phyloP scores from a whole-genome alignment of 2,888 invertebrate genomes.

The Heliconius sara region DNA sequence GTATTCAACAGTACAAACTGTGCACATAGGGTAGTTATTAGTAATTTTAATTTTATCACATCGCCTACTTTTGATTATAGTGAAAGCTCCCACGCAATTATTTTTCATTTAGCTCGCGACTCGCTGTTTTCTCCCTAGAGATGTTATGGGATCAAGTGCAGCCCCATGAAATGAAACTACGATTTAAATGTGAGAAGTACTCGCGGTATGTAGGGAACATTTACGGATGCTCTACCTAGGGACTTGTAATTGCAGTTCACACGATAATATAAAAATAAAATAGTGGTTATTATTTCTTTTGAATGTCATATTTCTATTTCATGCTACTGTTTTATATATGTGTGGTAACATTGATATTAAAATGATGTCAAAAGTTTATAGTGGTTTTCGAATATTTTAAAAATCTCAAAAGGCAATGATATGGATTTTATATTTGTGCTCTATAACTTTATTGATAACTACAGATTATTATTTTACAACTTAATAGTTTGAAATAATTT shows the following conservation, averaged over 20 bases:
- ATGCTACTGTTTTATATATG: background rate
- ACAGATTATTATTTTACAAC: background rate
- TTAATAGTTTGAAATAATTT: background rate
- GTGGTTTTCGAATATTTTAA: no score
- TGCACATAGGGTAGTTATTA: background rate
- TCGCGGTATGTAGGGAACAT: conserved; percentile 57
- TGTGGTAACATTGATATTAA: background rate
- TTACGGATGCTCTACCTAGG: conserved; percentile 54
- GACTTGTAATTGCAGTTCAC: conserved; percentile 67
- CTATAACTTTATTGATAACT: background rate
- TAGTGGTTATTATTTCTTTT: background rate
- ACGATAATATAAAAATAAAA: conserved; percentile 50
- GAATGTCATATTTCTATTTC: background rate
- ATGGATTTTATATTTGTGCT: background rate
- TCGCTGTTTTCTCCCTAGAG: conserved; percentile 69
- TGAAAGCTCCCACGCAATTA: conserved; percentile 65
- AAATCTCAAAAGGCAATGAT: no score
- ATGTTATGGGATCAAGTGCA: conserved; percentile 70
- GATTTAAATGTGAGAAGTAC: conserved; percentile 76
- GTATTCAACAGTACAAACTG: no score
- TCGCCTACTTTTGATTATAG: conserved; percentile 22
- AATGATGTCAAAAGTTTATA: background rate
- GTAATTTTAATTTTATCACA: conserved; percentile 15
- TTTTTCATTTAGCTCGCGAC: conserved; percentile 79
- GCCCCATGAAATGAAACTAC: conserved; percentile 64